Percentiles rank a stretch among this genome's conserved stretches.
These are phyloP conservation scores for Hippoglossus stenolepis DNA, from an alignment of 2,113 vertebrate genomes.

Conservation along the genomic window DNA sequence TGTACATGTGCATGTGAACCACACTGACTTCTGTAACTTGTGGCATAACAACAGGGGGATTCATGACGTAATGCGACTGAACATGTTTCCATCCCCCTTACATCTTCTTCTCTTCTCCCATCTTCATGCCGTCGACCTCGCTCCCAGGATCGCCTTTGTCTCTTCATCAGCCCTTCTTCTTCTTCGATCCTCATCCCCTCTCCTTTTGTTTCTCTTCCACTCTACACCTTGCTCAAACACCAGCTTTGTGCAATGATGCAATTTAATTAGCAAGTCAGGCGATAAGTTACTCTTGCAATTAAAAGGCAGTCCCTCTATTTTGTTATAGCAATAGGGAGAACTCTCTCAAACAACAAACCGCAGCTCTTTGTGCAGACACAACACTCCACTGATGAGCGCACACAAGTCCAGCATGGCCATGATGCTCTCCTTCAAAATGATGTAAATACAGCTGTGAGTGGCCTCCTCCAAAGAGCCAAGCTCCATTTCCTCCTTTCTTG, in stretches of 20 bases:
- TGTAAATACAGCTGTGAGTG: constrained; percentile 64
- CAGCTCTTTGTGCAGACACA: constrained; percentile 19
- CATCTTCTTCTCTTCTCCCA: constrained; percentile 15
- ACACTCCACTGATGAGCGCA: constrained; percentile 37
- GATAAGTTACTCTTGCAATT: constrained; percentile 62
- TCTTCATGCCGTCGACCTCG: constrained; percentile 27
- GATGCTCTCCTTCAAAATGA: constrained; percentile 39
- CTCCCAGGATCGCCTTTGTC: constrained; percentile 9
- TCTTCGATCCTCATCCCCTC: background rate
- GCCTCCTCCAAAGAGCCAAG: constrained; percentile 58
- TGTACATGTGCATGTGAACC: constrained; percentile 24
- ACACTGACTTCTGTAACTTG: constrained; percentile 23
- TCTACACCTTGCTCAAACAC: background rate
- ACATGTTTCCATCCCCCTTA: constrained; percentile 15
- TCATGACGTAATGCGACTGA: constrained; percentile 5
- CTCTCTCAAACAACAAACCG: constrained; percentile 52
- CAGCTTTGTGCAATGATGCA: constrained; percentile 35
- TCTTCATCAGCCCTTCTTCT: background rate
- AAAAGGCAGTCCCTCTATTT: constrained; percentile 29
- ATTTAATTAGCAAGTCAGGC: constrained; percentile 75
- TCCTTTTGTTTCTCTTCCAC: constrained; percentile 24
- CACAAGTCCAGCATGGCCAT: constrained; percentile 4
- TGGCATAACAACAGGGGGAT: constrained; percentile 18
- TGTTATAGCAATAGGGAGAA: constrained; percentile 59
- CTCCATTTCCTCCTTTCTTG: constrained; percentile 68